Conservation (phyloP, 2,797 vertebrate species). For the Trachurus trachurus region DNA sequence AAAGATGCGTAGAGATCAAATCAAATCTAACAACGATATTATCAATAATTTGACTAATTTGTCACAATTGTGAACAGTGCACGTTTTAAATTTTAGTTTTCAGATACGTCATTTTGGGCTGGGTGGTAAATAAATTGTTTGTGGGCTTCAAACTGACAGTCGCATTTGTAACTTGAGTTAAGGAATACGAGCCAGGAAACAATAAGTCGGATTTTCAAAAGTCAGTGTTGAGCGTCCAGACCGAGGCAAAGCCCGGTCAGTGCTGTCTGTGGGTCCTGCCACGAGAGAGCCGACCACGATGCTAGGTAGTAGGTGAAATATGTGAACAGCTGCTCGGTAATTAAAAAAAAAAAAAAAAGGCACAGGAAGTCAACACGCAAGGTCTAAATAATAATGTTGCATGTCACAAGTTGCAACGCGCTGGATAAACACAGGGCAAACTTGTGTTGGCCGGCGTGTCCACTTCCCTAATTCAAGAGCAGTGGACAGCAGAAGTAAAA, state of each 20-base stretch:
- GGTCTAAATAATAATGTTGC: constrained; percentile 29
- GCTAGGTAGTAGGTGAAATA: constrained; percentile 4
- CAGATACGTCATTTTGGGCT: neutral
- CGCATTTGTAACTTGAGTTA: neutral
- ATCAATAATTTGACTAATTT: neutral
- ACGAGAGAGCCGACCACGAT: neutral
- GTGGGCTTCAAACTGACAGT: neutral
- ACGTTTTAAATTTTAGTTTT: neutral
- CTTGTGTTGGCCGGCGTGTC: constrained; percentile 35
- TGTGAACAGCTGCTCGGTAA: constrained; percentile 32
- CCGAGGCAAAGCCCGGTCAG: constrained; percentile 11
- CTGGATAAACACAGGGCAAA: constrained; percentile 33
- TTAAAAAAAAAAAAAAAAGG: constrained; percentile 2
- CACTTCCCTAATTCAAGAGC: constrained; percentile 63
- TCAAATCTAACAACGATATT: neutral
- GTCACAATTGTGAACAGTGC: neutral
- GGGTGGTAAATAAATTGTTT: neutral
- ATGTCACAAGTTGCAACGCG: constrained; percentile 13
- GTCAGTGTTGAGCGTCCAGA: constrained; percentile 16
- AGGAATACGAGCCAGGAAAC: constrained; percentile 5
- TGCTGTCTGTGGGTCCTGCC: constrained; percentile 21
- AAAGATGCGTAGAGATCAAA: neutral
- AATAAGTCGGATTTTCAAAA: constrained; percentile 28
- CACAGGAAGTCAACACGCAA: constrained; percentile 19
- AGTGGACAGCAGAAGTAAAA: constrained; percentile 39